Base-by-base conservation (phyloP, 2,888 invertebrate genomes). In the Biston stratarius region DNA sequence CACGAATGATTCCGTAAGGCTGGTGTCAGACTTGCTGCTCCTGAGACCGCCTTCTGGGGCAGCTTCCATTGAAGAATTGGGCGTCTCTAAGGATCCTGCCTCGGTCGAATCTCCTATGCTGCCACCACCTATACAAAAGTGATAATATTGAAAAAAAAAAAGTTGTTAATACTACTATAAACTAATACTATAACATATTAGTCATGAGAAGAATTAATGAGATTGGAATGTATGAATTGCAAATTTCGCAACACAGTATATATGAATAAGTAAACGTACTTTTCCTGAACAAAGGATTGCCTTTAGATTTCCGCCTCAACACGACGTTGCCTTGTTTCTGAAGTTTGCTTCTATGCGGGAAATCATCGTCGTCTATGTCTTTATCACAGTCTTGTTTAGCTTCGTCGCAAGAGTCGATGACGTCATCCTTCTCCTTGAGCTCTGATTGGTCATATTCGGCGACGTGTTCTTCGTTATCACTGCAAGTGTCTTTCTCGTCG, bases 1-100 rank as follows among this genome's bases (percentile, higher is more conserved):
- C 2, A 98, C 98, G 89, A 98, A 98, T 34, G 98, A 97, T 84
- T 98, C 98, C 0, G 97, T 97, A 15, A 98, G 95, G 83, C 98
- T 98, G 0, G 98, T 98, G 85, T 98, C 98, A 3, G 98, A 98
- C 94, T 98, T 98, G 89, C 98, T 98, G 9, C 97, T 95, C 58
- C 98, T 95, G 77, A 98, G 95, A 0, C 96, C 95, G 36, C 91
- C 92, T 78, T 84, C 86, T 0, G 71, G 45, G 0, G 78, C 49
- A 0, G 77, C 61, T 38, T 91, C 91, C 56, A 85, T 74, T 0
- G 93, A 91, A 0, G 64, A 65, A 55, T 48, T 67, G 0, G 75
- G 72, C 0, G 77, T 70, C 33, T 91, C 91, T 53, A 86, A 73
- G 0, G 93, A 91, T 0, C 90, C 87, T 0, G 89, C 84, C 71